Evolutionary conservation across 2,113 vertebrate genomes (phyloP).

Genomic region (Tylochromis polylepis): DNA sequence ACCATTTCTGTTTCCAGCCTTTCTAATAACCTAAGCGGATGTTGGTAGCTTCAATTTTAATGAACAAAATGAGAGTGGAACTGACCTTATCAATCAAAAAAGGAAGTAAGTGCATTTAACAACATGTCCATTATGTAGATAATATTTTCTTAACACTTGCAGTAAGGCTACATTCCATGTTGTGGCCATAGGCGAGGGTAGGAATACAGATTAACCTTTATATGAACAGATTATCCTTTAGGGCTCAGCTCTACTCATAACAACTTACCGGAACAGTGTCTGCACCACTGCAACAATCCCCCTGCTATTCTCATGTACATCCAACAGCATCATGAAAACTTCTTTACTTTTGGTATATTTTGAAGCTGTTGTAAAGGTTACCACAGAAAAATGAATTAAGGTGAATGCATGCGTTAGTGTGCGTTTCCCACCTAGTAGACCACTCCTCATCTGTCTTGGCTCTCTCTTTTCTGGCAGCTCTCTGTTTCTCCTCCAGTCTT

Average conservation of each 20-base stretch:
- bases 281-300: background rate
- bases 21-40: background rate
- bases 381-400: background rate
- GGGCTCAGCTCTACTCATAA: no score
- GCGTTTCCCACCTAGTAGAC: constrained; percentile 80
- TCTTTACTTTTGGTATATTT: background rate
- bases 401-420: background rate
- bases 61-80: background rate
- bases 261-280: background rate
- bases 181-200: background rate
- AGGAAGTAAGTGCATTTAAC: background rate
- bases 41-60: background rate
- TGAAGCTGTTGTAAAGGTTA: background rate
- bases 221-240: background rate
- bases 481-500: constrained; percentile 93
- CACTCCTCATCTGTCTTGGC: constrained; percentile 84
- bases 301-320: background rate
- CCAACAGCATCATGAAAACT: background rate
- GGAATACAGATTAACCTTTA: background rate
- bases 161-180: background rate
- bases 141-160: background rate
- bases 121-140: background rate
- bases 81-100: background rate
- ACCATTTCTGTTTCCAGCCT: background rate
- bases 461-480: constrained; percentile 84